Evolutionary conservation across 92 coral and sea anemone genomes (phyloP), one percentile per base, ranked within the genome.

Genomic region (Porites divaricata): DNA sequence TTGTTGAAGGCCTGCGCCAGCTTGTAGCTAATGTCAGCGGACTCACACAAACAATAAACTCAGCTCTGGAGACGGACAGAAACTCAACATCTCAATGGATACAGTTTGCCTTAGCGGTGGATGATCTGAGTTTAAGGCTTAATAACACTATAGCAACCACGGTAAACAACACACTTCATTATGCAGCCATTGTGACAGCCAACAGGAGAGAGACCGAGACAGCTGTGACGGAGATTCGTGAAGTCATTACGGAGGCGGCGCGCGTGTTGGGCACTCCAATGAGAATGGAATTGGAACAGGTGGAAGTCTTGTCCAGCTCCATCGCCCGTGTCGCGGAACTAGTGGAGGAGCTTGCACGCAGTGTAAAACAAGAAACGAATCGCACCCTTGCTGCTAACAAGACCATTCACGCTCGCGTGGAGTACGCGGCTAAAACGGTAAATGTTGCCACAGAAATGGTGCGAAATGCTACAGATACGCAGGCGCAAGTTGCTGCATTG

Each of bases 1-100:
- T 95, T 87, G 76, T 75, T 11, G 88, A 85, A 45, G 90, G 93
- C 48, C 61, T 95, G 54, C 62, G 67, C n/a, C 89, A 89, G 66
- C 82, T 89, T 20, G 80, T 74, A 16, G 28, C 69, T 23, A 87
- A 79, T 53, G 92, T 89, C 79, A 86, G 78, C 22, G 86, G n/a
- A 73, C 85, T 91, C 23, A 78, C 75, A 25, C 54, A 14, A 49
- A 75, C 67, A 52, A 65, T 85, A 22, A 63, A 54, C 68, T 41
- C 69, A 25, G 91, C 90, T 57, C 54, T 66, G 52, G 77, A 64
- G 22, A 80, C 68, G 58, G 90, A 90, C 24, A 58, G 67, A 15
- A 89, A 81, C 56, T 85, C 88, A 20, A 77, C 52, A 13, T 79
- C 61, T 50, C 80, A 85, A 6, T 93, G 95, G 91, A 78, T 73